Base-by-base conservation (phyloP, 2,113 vertebrate genomes). In the Dolichotis patagonum region DNA sequence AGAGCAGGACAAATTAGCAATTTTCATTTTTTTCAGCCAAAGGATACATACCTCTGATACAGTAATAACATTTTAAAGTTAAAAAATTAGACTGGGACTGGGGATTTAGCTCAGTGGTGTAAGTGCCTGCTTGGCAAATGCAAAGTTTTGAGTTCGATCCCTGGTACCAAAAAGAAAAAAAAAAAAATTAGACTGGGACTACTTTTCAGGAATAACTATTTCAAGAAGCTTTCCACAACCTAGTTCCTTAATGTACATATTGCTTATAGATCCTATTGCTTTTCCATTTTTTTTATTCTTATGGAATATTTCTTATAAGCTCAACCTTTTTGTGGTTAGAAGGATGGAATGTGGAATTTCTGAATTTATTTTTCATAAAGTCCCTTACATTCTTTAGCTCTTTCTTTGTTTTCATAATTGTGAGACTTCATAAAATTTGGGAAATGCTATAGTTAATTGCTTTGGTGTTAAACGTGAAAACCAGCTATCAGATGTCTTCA, bases 371-470 rank as follows among this genome's bases (percentile, higher is more conserved):
- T 65, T 88, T 60, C 11, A 54, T 89, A 11, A 81, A 62, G 6
- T 91, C 67, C 41, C 16, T 43, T 43, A 60, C 17, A 77, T 85
- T 62, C 2, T 85, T 88, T n/a, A 82, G 28, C 43, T 63, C 32
- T 94, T 78, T 84, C n/a, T 94, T 5, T 90, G 26, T 82, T 94
- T 91, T 75, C 49, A 46, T n/a, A 81, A 80, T 78, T 75, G 41
- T 82, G 43, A 93, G 3, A 88, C 9, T 60, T 75, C 41, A 85
- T 67, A 63, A 73, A 88, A 7, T 69, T 82, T 86, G 78, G 52
- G 20, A 95, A 91, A 58, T 75, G 17, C 7, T 81, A 32, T 73
- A 77, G 65, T 86, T 88, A 56, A 80, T 85, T 65, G 17, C 14
- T 54, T 83, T 80, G 58, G 65, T 78, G 4, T 65, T 87, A 73